phyloP scores from a whole-genome alignment of 2,888 invertebrate genomes.

The Nyleta sp. region DNA sequence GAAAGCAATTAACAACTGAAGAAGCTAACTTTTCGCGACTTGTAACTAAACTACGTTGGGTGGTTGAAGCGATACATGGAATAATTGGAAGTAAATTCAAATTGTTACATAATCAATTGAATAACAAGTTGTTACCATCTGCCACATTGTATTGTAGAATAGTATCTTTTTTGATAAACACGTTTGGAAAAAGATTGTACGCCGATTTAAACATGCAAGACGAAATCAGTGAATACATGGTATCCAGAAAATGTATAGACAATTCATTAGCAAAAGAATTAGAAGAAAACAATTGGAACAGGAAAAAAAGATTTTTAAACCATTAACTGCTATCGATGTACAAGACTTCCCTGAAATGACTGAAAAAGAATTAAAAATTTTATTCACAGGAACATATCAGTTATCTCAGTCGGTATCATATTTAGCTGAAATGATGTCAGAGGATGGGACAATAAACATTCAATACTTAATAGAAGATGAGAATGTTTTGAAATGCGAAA shows the following conservation, averaged over 20 bases:
- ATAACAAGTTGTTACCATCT: constrained; percentile 42
- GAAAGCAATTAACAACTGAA: constrained; percentile 63
- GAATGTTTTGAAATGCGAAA: constrained; percentile 28
- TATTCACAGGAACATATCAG: constrained; percentile 68
- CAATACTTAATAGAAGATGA: constrained; percentile 20
- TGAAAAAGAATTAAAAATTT: constrained; percentile 54
- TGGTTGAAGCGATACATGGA: constrained; percentile 61
- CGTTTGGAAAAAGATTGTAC: constrained; percentile 17
- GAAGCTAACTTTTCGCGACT: constrained; percentile 66
- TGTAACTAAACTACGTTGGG: constrained; percentile 66
- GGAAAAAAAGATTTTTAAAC: constrained; percentile 47
- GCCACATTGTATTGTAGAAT: constrained; percentile 2
- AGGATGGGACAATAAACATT: constrained; percentile 2
- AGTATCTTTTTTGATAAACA: constrained; percentile 10
- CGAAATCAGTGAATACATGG: constrained; percentile 23
- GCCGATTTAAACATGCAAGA: neutral
- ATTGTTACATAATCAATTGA: constrained; percentile 37
- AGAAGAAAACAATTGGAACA: constrained; percentile 42
- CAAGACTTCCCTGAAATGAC: constrained; percentile 53
- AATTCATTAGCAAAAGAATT: constrained; percentile 32
- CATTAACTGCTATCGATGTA: constrained; percentile 18
- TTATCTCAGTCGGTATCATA: constrained; percentile 65
- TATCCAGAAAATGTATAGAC: constrained; percentile 4
- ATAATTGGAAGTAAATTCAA: constrained; percentile 44
- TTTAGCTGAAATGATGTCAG: constrained; percentile 58